Conservation (phyloP, 2,797 vertebrate genomes). For the Myiotriccus ornatus region DNA sequence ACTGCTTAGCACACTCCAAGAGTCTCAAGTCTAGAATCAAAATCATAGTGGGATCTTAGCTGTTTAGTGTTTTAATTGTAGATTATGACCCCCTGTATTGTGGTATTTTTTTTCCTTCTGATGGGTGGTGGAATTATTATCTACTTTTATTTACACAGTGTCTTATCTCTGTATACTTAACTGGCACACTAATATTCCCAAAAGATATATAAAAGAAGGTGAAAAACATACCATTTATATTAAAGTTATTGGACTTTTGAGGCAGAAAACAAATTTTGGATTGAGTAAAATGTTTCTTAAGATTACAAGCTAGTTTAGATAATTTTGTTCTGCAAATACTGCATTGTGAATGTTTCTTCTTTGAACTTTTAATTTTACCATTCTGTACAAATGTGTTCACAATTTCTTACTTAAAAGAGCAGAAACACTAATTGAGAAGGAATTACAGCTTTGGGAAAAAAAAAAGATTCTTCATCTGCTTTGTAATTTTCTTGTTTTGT, state of each 20-base stretch:
- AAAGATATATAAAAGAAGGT: neutral
- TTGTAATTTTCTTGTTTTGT: slow-evolving; percentile 3
- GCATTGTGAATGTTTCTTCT: neutral
- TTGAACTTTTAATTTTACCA: slow-evolving; percentile 12
- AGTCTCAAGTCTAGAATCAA: slow-evolving; percentile 16
- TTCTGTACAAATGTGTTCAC: neutral
- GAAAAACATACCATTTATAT: neutral
- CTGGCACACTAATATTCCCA: neutral
- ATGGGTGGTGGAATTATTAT: neutral
- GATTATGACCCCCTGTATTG: neutral
- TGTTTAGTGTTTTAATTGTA: neutral
- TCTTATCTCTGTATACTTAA: slow-evolving; percentile 21
- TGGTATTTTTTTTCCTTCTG: neutral
- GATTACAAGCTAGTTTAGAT: neutral
- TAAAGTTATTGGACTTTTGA: neutral
- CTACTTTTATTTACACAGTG: neutral
- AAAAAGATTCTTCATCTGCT: neutral
- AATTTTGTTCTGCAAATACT: neutral
- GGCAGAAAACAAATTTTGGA: slow-evolving; percentile 9
- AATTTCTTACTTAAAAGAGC: neutral
- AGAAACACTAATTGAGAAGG: neutral
- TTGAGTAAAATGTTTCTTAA: slow-evolving; percentile 23
- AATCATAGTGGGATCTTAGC: neutral
- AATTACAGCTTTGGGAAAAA: neutral
- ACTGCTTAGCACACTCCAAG: slow-evolving; percentile 5